Percentiles rank a stretch among this genome's conserved stretches.
Evolutionary conservation across 2,113 vertebrate species (phyloP).

Genomic region (Beaufortia kweichowensis): DNA sequence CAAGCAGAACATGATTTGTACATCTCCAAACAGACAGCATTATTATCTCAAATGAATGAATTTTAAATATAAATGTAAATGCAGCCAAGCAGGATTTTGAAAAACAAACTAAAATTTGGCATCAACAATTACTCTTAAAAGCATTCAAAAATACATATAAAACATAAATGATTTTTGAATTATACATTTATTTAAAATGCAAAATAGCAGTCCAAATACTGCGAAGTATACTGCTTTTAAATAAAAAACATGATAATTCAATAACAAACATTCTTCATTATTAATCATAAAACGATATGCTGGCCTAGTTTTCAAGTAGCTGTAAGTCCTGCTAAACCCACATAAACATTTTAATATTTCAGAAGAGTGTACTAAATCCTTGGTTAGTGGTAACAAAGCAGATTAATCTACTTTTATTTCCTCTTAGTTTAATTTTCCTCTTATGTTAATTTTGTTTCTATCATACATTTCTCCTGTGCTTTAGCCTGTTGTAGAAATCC

Average conservation of each 20-base stretch:
- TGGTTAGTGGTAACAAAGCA: not conserved
- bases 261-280: conserved; percentile 43
- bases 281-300: conserved; percentile 43
- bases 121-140: not conserved
- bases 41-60: not conserved
- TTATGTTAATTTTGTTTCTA: not conserved
- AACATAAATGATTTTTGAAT: not conserved
- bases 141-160: not conserved
- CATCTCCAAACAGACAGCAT: not conserved
- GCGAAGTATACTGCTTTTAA: not conserved
- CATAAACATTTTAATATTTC: conserved; percentile 51
- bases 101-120: not conserved
- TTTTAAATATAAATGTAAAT: too few relatives aligned
- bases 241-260: conserved; percentile 26
- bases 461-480: not conserved
- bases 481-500: not conserved
- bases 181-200: not conserved
- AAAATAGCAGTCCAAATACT: not conserved
- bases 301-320: conserved; percentile 27
- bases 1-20: too few relatives aligned
- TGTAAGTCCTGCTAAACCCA: not conserved
- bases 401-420: not conserved
- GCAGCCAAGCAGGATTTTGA: not conserved
- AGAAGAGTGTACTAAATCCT: conserved; percentile 35
- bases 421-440: too few relatives aligned